Evolutionary conservation across 2,113 vertebrate species (phyloP), one percentile per base, ranked within the genome.

Genomic region (Columbina picui): DNA sequence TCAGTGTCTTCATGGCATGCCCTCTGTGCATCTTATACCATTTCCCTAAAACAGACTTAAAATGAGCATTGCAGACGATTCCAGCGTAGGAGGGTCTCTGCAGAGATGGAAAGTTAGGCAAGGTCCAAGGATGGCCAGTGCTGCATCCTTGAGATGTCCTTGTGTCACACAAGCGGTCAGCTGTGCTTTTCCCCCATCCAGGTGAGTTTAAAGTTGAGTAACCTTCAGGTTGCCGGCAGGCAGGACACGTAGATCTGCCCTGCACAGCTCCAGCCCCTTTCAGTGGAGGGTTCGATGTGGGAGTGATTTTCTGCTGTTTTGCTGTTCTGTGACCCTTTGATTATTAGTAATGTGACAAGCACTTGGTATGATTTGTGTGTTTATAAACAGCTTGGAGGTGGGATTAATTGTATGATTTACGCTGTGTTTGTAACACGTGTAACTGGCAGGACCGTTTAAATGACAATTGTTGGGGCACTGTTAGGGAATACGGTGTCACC

Each of bases 41-140:
- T 85, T 89, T 93, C 63, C 50, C 38, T 87, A 27, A 89, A 91
- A 87, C 36, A 57, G 53, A 32, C 63, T 84, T 87, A 76, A 84
- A 87, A 53, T 70, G 23, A 47, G 18, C 53, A 22, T 4, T n/a
- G 55, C 67, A 55, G 59, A 63, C 74, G 45, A 15, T 77, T 68
- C 50, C 59, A 36, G 38, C 0, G 0, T 23, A 73, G 79, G 38
- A 94, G 32, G 17, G 30, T 52, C 49, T 90, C 53, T 0, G 0
- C 57, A 53, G 68, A 85, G 77, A 71, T 2, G 2, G 59, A 81
- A 89, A 47, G 32, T 67, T 84, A 87, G 81, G 56, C 0, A 2
- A 67, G 60, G 56, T 78, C 52, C 56, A 14, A 5, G 52, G 47
- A 53, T 22, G 93, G 52, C 38, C 60, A 23, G 30, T 39, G 38